Conservation (phyloP, 2,797 vertebrate species). For the Clarias laeviceps region DNA sequence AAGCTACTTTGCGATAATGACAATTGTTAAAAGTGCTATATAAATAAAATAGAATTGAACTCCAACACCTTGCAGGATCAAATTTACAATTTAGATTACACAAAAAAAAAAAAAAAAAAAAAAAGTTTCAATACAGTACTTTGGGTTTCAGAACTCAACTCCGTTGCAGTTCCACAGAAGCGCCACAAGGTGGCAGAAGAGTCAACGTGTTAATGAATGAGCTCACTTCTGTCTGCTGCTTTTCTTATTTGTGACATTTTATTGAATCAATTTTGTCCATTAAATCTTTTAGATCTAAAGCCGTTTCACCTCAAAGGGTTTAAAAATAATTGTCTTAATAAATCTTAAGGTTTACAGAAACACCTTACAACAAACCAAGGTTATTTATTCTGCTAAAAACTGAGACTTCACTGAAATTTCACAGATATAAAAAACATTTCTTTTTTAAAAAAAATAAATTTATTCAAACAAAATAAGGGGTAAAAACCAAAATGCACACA, state of each 20-base stretch:
- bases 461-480: not conserved
- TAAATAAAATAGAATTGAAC: too few species aligned
- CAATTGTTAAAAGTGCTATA: too few species aligned
- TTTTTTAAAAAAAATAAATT: not conserved
- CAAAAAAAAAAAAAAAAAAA: too few species aligned
- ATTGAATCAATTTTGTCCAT: not conserved
- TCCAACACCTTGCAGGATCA: not conserved
- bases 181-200: not conserved
- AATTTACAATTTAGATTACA: not conserved
- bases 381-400: not conserved
- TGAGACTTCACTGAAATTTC: not conserved
- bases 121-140: not conserved
- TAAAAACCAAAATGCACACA: not conserved
- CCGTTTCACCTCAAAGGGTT: not conserved
- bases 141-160: not conserved
- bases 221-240: not conserved
- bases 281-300: not conserved
- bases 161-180: not conserved
- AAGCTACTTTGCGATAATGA: too few species aligned
- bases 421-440: not conserved
- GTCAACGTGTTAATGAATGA: not conserved
- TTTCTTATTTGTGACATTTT: not conserved
- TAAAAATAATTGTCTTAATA: not conserved
- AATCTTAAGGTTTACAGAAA: not conserved
- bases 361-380: not conserved